A percentile compares a stretch with the other conserved stretches of the same genome.
These are phyloP conservation scores for Glaucomys volans DNA, from an alignment of 2,113 vertebrate species.

Conservation along the genomic window DNA sequence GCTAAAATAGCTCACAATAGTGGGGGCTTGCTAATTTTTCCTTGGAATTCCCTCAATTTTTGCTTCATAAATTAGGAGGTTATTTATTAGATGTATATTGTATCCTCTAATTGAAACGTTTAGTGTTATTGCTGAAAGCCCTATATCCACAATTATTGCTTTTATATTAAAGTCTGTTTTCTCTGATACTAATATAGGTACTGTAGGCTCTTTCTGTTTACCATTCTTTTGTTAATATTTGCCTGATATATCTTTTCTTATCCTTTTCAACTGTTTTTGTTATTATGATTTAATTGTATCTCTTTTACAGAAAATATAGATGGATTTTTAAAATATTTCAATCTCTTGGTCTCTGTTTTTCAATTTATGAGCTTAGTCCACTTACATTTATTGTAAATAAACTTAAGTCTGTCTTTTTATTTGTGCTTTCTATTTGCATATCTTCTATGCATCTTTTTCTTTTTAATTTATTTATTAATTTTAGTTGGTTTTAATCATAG, in stretches of 20 bases:
- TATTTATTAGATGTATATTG: background rate
- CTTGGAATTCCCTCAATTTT: background rate
- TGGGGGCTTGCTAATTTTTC: background rate
- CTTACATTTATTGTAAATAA: slow-evolving; percentile 49
- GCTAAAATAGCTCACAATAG: background rate
- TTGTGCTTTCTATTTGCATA: background rate
- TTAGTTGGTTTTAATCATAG: background rate
- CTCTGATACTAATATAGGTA: background rate
- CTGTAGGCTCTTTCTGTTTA: background rate
- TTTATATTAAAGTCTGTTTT: background rate
- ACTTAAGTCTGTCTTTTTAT: background rate
- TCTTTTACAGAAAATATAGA: background rate
- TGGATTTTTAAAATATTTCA: background rate
- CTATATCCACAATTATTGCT: background rate
- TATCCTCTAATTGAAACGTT: background rate
- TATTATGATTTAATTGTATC: background rate
- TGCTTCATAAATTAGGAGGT: background rate
- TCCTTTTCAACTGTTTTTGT: background rate
- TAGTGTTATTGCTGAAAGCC: background rate
- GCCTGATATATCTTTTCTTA: background rate
- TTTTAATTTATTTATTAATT: background rate
- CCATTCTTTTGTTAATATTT: background rate
- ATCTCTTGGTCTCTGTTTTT: background rate
- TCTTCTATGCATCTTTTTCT: background rate
- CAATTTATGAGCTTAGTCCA: background rate